These are phyloP conservation scores for Lissocephala sabroskyi DNA, from an alignment of 2,888 invertebrate genomes.

Conservation along the genomic window DNA sequence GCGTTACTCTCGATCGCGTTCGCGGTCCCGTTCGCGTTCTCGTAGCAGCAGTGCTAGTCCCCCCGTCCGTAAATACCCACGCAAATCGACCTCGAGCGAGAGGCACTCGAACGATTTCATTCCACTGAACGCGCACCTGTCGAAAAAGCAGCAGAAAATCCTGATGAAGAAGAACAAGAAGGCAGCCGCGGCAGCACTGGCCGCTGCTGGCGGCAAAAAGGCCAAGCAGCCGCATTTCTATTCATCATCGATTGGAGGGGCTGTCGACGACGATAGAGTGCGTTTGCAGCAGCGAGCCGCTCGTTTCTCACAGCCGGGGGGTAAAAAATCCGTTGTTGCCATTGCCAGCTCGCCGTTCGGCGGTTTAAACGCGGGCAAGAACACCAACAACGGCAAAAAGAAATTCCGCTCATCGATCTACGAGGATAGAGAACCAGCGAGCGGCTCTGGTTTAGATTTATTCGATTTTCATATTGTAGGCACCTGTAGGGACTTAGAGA, in stretches of 20 bases:
- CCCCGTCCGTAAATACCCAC: constrained; percentile 42
- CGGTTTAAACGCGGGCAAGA: constrained; percentile 49
- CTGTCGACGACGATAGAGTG: constrained; percentile 83
- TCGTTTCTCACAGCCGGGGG: constrained; percentile 77
- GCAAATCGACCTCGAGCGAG: constrained; percentile 68
- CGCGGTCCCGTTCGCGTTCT: constrained; percentile 74
- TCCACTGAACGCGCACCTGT: constrained; percentile 55
- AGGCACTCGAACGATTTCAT: constrained; percentile 68
- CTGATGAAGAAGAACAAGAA: constrained; percentile 69
- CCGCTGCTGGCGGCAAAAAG: constrained; percentile 70
- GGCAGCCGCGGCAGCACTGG: constrained; percentile 41
- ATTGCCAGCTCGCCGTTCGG: constrained; percentile 64
- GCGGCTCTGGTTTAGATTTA: constrained; percentile 85
- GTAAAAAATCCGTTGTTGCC: constrained; percentile 64
- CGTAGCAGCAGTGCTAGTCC: constrained; percentile 38
- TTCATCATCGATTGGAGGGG: constrained; percentile 79
- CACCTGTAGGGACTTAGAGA: constrained; percentile 94
- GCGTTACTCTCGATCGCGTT: constrained; percentile 54
- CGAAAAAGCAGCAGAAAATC: constrained; percentile 70
- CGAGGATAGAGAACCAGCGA: constrained; percentile 74
- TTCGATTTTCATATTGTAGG: constrained; percentile 93
- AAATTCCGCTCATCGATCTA: constrained; percentile 69
- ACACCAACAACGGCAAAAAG: constrained; percentile 32
- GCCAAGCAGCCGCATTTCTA: constrained; percentile 77
- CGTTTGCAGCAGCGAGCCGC: constrained; percentile 91